These are phyloP conservation scores for Carassius gibelio DNA, from an alignment of 2,113 vertebrate genomes.

Conservation along the genomic window DNA sequence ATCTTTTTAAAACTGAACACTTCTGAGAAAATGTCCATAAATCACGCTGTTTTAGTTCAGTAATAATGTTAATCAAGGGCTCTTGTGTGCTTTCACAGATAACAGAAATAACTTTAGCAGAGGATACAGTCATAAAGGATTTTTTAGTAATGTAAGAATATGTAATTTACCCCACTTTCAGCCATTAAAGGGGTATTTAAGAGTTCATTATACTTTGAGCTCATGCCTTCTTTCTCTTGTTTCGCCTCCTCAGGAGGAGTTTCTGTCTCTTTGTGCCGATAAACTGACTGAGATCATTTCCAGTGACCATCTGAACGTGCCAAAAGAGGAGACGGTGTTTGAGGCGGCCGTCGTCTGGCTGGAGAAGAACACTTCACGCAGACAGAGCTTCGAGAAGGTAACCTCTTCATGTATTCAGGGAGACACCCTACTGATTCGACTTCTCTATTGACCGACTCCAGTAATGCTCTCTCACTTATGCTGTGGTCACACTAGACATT, in stretches of 20 bases:
- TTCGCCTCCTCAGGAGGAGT: conserved; percentile 73
- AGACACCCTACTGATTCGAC: not conserved
- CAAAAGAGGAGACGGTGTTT: conserved; percentile 78
- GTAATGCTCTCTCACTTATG: not conserved
- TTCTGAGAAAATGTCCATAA: no score
- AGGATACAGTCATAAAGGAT: not conserved
- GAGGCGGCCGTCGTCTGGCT: conserved; percentile 78
- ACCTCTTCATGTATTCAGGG: not conserved
- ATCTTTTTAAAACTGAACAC: not conserved
- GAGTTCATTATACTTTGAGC: not conserved
- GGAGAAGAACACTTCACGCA: conserved; percentile 72
- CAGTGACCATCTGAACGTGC: conserved; percentile 76
- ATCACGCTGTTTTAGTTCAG: not conserved
- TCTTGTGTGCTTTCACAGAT: not conserved
- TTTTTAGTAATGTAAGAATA: not conserved
- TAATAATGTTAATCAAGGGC: not conserved
- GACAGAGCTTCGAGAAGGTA: conserved; percentile 80
- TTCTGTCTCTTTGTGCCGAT: conserved; percentile 77
- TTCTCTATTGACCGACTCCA: no score
- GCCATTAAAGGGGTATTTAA: not conserved
- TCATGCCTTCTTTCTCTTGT: not conserved
- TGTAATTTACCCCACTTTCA: not conserved
- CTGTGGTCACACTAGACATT: not conserved
- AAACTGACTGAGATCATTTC: conserved; percentile 78
- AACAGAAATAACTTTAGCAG: not conserved